Base-by-base conservation (phyloP, 23 tunicate genomes). In the Oikopleura vanhoeffeni region DNA sequence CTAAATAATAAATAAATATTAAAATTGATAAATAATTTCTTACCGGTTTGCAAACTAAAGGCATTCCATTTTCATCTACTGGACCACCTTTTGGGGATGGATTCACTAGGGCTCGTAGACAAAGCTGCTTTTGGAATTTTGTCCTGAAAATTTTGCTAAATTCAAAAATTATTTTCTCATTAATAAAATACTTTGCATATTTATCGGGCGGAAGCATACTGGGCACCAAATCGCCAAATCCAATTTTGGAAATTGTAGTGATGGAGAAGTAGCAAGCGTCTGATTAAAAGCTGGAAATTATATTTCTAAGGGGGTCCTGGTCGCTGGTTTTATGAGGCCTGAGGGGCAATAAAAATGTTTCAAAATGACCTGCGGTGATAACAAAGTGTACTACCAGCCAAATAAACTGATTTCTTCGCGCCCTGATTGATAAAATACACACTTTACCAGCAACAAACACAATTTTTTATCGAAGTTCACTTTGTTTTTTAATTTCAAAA, bases 161-260 rank as follows among this genome's bases (percentile, higher is more conserved):
- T 71, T 24, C 79, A 71, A n/a, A n/a, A n/a, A n/a, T n/a, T n/a
- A n/a, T n/a, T n/a, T n/a, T n/a, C n/a, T n/a, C n/a, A n/a, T n/a
- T 8, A 49, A 8, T 49, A 8, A 8, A 24, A 49, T 49, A 49
- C 64, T 24, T 49, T 49, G 64, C 64, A 24, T 49, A 49, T 49
- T 49, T 49, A 8, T 71, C 79, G 38, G 79, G 79, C 79, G 79
- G 79, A 4, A 71, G 34, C 79, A 71, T 71, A 13, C 79, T 18
- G 36, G 79, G 79, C 27, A 71, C 35, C 34, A 13, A 71, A 30
- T 71, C 79, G 32, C 79, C 79, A 71, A 71, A 71, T 18, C 79
- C 79, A 38, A 71, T 71, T 30, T 71, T 71, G 2, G 79, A 18
- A 2, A 71, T 71, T 71, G 79, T 71, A 2, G 35, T 71, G 34